phyloP scores from a whole-genome alignment of 1,140 invertebrate species.

The Chionoecetes opilio region DNA sequence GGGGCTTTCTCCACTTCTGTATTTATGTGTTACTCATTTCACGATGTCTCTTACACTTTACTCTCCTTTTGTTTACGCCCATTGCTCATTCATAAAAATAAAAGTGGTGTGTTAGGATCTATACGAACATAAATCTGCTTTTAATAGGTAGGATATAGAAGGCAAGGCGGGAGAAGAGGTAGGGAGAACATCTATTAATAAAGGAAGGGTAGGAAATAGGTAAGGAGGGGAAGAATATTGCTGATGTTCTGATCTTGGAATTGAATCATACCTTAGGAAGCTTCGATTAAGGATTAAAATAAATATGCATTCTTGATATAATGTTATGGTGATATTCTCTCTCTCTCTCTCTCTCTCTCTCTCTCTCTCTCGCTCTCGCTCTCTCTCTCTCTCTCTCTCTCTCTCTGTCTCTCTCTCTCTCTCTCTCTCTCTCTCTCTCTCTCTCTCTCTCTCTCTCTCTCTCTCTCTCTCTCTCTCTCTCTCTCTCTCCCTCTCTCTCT shows the following conservation, averaged over 20 bases:
- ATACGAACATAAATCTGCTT: no score
- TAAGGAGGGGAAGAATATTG: neutral
- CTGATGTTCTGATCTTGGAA: neutral
- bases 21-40: no score
- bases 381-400: slow-evolving; percentile 27
- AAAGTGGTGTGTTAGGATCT: no score
- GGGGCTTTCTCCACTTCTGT: no score
- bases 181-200: no score
- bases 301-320: neutral
- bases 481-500: no score
- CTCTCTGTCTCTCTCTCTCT: neutral
- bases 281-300: neutral
- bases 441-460: no score
- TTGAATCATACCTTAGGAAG: neutral
- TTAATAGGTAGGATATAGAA: no score
- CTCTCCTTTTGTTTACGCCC: no score
- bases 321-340: neutral
- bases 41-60: no score
- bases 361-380: slow-evolving; percentile 7
- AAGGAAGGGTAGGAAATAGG: neutral
- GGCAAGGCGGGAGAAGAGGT: neutral
- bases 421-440: no score
- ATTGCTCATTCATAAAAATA: no score
- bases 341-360: slow-evolving; percentile 23
- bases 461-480: neutral